Percentiles rank a stretch among this genome's conserved stretches.
Conservation (phyloP, 2,797 vertebrate genomes). For the Lagorchestes hirsutus region DNA sequence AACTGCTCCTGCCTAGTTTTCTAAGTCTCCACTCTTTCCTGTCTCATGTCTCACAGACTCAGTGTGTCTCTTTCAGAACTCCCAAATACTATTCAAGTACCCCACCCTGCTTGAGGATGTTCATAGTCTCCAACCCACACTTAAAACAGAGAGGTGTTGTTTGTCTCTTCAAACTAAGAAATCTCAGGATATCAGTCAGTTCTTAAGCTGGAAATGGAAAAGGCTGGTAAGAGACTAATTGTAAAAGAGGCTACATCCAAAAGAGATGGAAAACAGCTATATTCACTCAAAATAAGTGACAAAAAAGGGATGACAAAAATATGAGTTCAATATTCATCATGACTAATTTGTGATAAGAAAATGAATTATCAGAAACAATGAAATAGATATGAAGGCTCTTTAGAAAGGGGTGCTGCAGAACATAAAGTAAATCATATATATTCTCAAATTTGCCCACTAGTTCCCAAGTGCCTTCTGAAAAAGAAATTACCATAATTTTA, state of each 20-base stretch:
- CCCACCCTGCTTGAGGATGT: neutral
- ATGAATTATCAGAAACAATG: neutral
- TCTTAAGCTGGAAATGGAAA: neutral
- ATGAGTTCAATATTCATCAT: neutral
- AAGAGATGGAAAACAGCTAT: neutral
- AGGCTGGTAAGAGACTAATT: neutral
- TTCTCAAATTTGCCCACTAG: conserved; percentile 43
- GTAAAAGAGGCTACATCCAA: neutral
- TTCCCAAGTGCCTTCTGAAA: conserved; percentile 29
- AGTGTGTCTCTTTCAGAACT: neutral
- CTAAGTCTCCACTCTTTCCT: neutral
- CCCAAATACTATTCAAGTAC: neutral
- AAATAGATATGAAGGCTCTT: conserved; percentile 1
- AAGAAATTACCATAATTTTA: conserved; percentile 25
- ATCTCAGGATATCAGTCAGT: neutral
- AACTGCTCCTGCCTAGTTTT: neutral
- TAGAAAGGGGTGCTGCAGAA: neutral
- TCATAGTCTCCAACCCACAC: neutral
- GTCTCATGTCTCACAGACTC: neutral
- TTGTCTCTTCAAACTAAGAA: neutral
- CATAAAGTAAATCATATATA: neutral
- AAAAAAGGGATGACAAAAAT: conserved; percentile 39
- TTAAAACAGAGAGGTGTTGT: neutral
- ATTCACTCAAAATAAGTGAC: conserved; percentile 6
- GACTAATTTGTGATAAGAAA: conserved; percentile 4